Conservation (phyloP, 2,113 vertebrate species). For the Rhynchopsitta pachyrhyncha region DNA sequence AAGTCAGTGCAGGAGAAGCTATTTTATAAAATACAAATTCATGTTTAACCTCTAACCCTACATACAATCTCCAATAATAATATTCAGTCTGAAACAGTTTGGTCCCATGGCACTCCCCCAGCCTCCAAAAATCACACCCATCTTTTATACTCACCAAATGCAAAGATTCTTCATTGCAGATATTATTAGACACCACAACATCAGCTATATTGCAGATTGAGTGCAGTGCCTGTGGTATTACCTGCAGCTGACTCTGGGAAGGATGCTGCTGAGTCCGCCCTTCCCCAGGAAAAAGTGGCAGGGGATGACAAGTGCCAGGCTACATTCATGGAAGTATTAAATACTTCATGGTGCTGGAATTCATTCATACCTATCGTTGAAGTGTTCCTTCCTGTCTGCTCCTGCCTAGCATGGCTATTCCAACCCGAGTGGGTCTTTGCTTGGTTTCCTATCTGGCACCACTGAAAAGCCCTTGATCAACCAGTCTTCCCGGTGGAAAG, state of each 20-base stretch:
- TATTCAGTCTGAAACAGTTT: background rate
- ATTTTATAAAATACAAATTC: background rate
- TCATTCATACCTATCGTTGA: fast-evolving
- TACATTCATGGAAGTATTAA: background rate
- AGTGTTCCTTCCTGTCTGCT: background rate
- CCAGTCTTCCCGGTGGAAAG: background rate
- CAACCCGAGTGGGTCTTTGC: background rate
- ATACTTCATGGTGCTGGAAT: background rate
- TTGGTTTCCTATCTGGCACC: background rate
- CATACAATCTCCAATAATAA: background rate
- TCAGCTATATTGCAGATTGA: background rate
- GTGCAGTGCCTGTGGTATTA: background rate
- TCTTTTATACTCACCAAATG: background rate
- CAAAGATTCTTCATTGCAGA: background rate
- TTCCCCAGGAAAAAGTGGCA: background rate
- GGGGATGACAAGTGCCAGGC: background rate
- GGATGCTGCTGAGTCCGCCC: background rate
- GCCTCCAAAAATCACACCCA: background rate
- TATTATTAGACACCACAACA: fast-evolving
- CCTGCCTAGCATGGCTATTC: background rate
- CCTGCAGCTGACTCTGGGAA: background rate
- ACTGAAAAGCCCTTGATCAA: background rate
- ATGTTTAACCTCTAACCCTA: background rate
- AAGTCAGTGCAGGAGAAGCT: background rate
- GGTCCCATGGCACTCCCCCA: background rate